Conservation (phyloP, 2,113 vertebrate genomes). For the Coracopsis vasa region DNA sequence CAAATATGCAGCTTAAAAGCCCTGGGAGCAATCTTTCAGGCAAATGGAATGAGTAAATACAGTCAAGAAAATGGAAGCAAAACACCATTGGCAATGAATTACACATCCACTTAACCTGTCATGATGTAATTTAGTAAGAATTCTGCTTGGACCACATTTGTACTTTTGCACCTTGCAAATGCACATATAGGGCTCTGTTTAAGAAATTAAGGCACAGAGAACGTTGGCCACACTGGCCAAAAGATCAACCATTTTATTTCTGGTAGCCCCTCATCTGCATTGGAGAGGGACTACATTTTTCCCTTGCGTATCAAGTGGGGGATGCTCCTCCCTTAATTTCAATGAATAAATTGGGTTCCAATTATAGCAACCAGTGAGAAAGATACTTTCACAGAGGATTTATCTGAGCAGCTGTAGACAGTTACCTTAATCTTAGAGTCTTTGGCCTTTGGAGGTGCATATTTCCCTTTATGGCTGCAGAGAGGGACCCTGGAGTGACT, state of each 20-base stretch:
- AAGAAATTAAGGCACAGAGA: not conserved
- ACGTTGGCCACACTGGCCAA: not conserved
- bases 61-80: not conserved
- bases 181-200: rapidly evolving
- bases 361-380: not conserved
- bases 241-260: not conserved
- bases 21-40: not conserved
- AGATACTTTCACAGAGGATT: not conserved
- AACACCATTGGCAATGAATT: not conserved
- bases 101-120: not conserved
- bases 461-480: not conserved
- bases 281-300: not conserved
- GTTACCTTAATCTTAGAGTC: not conserved
- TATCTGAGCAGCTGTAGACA: not conserved
- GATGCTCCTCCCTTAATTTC: not conserved
- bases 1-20: not conserved
- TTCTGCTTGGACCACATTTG: not conserved
- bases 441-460: not conserved
- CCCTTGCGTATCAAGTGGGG: not conserved
- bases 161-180: not conserved
- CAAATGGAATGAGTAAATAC: not conserved
- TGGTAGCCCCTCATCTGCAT: not conserved
- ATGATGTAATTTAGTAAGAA: not conserved
- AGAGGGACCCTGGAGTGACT: not conserved
- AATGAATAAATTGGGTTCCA: not conserved